A percentile compares a stretch with the other conserved stretches of the same genome.
phyloP scores from a whole-genome alignment of 2,113 vertebrate species.

The Ornithorhynchus anatinus region DNA sequence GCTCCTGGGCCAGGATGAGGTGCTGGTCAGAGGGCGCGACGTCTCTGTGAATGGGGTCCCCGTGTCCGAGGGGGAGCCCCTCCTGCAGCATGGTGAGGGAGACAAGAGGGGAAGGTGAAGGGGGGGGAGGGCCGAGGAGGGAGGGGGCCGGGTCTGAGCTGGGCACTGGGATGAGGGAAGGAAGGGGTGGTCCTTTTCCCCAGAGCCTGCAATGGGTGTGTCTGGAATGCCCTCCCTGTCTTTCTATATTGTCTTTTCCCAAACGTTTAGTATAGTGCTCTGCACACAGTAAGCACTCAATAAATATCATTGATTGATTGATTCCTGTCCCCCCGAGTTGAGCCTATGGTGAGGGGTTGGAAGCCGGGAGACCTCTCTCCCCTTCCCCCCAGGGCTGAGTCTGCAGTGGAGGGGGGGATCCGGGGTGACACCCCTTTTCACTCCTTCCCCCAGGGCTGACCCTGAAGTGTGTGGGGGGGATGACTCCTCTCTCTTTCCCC shows the following conservation, averaged over 20 bases:
- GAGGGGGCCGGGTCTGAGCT: too few species aligned
- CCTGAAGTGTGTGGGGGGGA: too few species aligned
- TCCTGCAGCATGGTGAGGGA: slow-evolving; percentile 78
- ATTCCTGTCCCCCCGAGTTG: background rate
- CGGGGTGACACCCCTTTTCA: accelerated
- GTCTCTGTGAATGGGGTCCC: slow-evolving; percentile 72
- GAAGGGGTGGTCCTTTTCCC: too few species aligned
- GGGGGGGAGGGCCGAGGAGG: background rate
- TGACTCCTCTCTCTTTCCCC: too few species aligned
- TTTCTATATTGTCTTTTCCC: too few species aligned
- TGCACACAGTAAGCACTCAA: too few species aligned
- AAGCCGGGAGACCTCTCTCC: background rate
- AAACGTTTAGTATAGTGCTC: too few species aligned
- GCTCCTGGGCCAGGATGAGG: slow-evolving; percentile 78
- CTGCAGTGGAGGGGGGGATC: background rate
- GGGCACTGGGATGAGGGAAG: background rate
- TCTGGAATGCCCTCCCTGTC: too few species aligned
- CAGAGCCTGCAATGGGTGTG: too few species aligned
- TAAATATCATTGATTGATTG: too few species aligned
- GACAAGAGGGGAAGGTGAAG: background rate
- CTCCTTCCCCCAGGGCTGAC: too few species aligned
- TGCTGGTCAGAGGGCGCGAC: slow-evolving; percentile 63
- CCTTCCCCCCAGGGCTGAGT: background rate
- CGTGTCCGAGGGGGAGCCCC: slow-evolving; percentile 64
- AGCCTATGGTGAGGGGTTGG: background rate